Evolutionary conservation across 2,888 invertebrate species (phyloP).

Genomic region (Homarus gammarus): DNA sequence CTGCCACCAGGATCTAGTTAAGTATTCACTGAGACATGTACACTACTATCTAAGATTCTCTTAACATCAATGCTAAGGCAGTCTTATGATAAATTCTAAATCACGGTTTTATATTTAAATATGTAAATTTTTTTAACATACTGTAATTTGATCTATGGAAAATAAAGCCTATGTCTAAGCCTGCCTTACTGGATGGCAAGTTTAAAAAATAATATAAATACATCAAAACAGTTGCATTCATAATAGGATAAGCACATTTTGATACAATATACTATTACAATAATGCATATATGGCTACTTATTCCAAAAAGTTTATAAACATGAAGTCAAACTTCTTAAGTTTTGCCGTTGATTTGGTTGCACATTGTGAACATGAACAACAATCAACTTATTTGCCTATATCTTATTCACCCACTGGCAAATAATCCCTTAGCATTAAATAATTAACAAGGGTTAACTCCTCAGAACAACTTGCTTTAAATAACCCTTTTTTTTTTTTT

Average conservation of each 20-base stretch:
- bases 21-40: constrained; percentile 3
- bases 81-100: neutral
- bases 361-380: neutral
- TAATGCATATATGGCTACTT: constrained; percentile 45
- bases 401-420: neutral
- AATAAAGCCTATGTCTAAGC: constrained; percentile 28
- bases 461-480: neutral
- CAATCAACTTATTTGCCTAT: constrained; percentile 1
- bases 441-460: neutral
- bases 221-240: constrained; percentile 30
- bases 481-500: too few relatives aligned
- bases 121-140: neutral
- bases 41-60: neutral
- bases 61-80: constrained; percentile 15
- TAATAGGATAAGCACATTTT: constrained; percentile 37
- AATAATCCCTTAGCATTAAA: neutral
- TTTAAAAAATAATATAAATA: constrained; percentile 28
- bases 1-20: constrained; percentile 5
- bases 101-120: neutral
- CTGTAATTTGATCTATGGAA: constrained; percentile 20
- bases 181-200: neutral
- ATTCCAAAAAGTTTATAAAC: neutral
- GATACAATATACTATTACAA: constrained; percentile 16
- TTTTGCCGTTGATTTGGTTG: neutral
- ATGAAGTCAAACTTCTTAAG: neutral